Evolutionary conservation across 2,888 invertebrate genomes (phyloP), one percentile per base, ranked within the genome.

Genomic region (Tetrapedia diversipes): DNA sequence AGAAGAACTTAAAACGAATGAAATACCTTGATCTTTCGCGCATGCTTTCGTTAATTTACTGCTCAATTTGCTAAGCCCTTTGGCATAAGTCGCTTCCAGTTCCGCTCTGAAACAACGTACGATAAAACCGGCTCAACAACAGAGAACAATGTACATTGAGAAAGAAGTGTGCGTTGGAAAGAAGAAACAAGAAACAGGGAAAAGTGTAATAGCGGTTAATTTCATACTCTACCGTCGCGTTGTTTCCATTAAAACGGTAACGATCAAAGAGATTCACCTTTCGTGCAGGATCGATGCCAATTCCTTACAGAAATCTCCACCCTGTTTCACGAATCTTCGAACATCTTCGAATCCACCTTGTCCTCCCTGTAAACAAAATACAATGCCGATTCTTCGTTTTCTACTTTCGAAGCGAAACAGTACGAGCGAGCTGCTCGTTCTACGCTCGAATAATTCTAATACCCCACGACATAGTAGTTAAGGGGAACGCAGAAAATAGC

Each of bases 271-370:
- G 10, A 29, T 16, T 64, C 93, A 98, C 98, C 98, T 96, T 93
- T 98, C 98, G 92, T 98, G 97, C 83, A 98, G 93, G 88, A 98
- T 97, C 53, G 95, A 93, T 7, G 97, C 95, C 63, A 98, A 93
- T 90, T 98, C 98, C 90, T 98, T 98, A 92, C 98, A 97, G 91
- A 98, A 97, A 91, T 98, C 98, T 56, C 97, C 97, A 47, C 98
- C 98, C 92, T 98, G 97, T 91, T 98, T 98, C 86, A 98, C 96
- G 91, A 97, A 97, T 83, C 97, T 95, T 71, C 98, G 94, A 59
- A 98, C 93, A 91, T 98, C 98, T 89, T 98, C 98, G 92, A 98
- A 98, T 32, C 98, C 98, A 92, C 97, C 97, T 92, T 97, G 96
- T 77, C 96, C 91, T 69, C 94, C 97, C 98, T 98, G 94, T 4